These are phyloP conservation scores for Monochamus saltuarius DNA, from an alignment of 1,140 invertebrate genomes.

Conservation along the genomic window DNA sequence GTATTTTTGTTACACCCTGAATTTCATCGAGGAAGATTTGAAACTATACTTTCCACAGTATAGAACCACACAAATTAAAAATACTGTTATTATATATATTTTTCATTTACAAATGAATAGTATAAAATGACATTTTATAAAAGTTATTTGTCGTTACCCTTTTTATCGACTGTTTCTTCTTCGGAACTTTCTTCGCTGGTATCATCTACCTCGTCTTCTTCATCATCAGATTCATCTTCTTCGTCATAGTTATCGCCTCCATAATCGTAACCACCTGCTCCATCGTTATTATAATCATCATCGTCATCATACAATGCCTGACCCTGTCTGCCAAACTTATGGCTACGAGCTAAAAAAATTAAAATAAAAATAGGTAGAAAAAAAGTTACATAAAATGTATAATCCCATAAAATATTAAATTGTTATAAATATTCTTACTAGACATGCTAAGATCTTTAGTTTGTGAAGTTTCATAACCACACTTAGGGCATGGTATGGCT, in stretches of 20 bases:
- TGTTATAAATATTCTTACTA: slow-evolving; percentile 62
- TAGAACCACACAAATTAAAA: no score
- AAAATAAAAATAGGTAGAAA: neutral
- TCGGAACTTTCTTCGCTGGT: slow-evolving; percentile 52
- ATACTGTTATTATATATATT: no score
- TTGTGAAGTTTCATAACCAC: slow-evolving; percentile 84
- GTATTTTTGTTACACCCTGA: no score
- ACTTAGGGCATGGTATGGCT: slow-evolving; percentile 91
- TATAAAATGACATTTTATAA: no score
- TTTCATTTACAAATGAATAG: no score
- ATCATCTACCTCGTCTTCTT: slow-evolving; percentile 57
- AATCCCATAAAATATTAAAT: slow-evolving; percentile 2
- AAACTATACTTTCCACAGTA: no score
- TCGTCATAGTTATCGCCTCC: slow-evolving; percentile 59
- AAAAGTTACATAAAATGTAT: neutral
- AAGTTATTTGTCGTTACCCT: slow-evolving; percentile 46
- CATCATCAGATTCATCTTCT: slow-evolving; percentile 58
- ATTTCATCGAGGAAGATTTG: no score
- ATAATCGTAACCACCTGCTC: slow-evolving; percentile 53
- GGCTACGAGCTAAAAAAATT: slow-evolving; percentile 65
- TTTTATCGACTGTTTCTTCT: slow-evolving; percentile 53
- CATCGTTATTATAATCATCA: slow-evolving; percentile 62
- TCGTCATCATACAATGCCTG: slow-evolving; percentile 58
- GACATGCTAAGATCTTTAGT: slow-evolving; percentile 96
- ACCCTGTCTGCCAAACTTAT: slow-evolving; percentile 81